Percentiles rank a stretch among this genome's conserved stretches.
Evolutionary conservation across 2,888 invertebrate species (phyloP).

Genomic region (Nesidiocoris tenuis): DNA sequence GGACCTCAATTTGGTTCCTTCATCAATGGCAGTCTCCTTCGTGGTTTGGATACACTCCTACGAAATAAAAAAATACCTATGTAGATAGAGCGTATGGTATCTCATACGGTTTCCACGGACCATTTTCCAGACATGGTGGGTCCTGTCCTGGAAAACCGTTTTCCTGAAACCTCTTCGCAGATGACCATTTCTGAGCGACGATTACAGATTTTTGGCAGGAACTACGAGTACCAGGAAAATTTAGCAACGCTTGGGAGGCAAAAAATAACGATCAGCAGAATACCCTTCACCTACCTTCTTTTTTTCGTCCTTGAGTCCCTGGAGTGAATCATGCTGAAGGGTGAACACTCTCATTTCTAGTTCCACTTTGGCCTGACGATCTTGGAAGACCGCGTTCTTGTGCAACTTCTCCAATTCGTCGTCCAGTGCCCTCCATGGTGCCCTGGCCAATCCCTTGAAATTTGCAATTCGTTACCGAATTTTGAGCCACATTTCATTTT

Average conservation of each 20-base stretch:
- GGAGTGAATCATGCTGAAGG: background rate
- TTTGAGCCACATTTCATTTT: too few species aligned
- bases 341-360: slow-evolving; percentile 3
- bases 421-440: background rate
- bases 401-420: background rate
- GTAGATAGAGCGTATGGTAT: too few species aligned
- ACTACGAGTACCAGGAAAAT: too few species aligned
- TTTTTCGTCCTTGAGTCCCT: slow-evolving; percentile 3
- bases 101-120: too few species aligned
- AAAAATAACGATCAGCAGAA: too few species aligned
- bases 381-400: background rate
- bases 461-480: too few species aligned
- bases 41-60: slow-evolving; percentile 5
- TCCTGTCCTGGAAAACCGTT: too few species aligned
- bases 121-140: too few species aligned
- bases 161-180: too few species aligned
- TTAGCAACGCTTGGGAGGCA: too few species aligned
- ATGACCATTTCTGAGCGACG: too few species aligned
- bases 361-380: slow-evolving; percentile 11
- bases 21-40: background rate
- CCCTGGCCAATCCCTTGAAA: background rate
- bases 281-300: slow-evolving; percentile 5
- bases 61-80: background rate
- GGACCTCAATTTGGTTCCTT: background rate
- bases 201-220: too few species aligned